Percentiles rank a stretch among this genome's conserved stretches.
These are phyloP conservation scores for Amazona vittata DNA, from an alignment of 2,113 vertebrate species.

Conservation along the genomic window DNA sequence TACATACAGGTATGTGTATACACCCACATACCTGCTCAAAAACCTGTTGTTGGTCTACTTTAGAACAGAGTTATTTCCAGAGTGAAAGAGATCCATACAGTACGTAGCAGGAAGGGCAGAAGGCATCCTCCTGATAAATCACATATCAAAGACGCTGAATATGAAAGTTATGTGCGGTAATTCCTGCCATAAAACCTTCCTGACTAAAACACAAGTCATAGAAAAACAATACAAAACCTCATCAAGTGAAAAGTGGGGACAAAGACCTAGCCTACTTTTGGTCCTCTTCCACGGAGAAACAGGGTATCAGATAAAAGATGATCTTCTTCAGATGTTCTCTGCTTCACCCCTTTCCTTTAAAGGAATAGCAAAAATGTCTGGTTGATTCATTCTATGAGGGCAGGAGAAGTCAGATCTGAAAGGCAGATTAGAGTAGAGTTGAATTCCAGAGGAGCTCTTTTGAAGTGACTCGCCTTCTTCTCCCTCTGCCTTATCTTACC, in stretches of 20 bases:
- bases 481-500: background rate
- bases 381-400: slow-evolving; percentile 61
- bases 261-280: slow-evolving; percentile 36
- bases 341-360: slow-evolving; percentile 67
- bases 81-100: background rate
- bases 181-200: background rate
- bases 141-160: background rate
- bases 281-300: background rate
- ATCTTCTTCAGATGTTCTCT: slow-evolving; percentile 69
- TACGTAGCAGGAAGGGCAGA: background rate
- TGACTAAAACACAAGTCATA: background rate
- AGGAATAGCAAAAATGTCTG: slow-evolving; percentile 67
- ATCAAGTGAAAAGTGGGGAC: background rate
- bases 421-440: slow-evolving; percentile 42
- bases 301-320: slow-evolving; percentile 47
- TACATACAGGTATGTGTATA: background rate
- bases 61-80: background rate
- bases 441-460: slow-evolving; percentile 49
- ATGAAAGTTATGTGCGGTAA: background rate
- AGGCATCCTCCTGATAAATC: background rate
- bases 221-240: slow-evolving; percentile 25
- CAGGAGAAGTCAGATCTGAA: slow-evolving; percentile 63
- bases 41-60: background rate
- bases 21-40: background rate
- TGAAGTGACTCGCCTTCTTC: slow-evolving; percentile 53